phyloP scores from a whole-genome alignment of 2,797 vertebrate species.

The Ceryle rudis region DNA sequence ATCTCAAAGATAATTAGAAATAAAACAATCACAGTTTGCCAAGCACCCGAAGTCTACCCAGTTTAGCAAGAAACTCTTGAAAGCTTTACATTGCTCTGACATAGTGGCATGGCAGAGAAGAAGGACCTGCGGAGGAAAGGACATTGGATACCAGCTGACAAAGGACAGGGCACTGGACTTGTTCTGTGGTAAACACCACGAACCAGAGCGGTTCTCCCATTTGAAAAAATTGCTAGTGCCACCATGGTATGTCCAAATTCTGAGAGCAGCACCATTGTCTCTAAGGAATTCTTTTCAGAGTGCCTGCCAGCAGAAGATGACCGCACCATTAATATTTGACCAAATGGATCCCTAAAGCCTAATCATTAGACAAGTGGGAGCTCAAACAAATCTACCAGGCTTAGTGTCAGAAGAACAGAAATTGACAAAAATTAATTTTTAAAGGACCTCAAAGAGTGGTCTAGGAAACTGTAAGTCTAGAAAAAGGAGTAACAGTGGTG shows the following conservation, averaged over 20 bases:
- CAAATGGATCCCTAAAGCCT: neutral
- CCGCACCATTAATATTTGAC: neutral
- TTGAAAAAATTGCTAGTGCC: neutral
- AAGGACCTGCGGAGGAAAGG: neutral
- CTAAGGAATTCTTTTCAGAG: neutral
- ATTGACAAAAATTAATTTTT: neutral
- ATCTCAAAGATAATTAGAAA: neutral
- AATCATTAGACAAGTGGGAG: neutral
- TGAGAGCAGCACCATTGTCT: rapidly evolving
- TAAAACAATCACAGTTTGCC: neutral
- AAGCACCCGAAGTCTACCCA: neutral
- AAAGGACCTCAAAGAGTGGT: neutral
- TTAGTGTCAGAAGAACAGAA: neutral
- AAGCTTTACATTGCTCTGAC: neutral
- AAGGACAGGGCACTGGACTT: neutral
- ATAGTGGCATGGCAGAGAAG: neutral
- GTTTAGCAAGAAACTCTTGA: neutral
- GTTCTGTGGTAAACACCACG: neutral
- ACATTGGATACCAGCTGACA: neutral
- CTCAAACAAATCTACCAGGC: neutral
- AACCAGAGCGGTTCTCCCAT: neutral
- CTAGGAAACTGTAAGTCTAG: neutral
- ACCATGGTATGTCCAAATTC: neutral
- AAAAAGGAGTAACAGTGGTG: neutral
- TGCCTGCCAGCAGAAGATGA: neutral